These are phyloP conservation scores for Phania funesta DNA, from an alignment of 2,888 invertebrate species.

Conservation along the genomic window DNA sequence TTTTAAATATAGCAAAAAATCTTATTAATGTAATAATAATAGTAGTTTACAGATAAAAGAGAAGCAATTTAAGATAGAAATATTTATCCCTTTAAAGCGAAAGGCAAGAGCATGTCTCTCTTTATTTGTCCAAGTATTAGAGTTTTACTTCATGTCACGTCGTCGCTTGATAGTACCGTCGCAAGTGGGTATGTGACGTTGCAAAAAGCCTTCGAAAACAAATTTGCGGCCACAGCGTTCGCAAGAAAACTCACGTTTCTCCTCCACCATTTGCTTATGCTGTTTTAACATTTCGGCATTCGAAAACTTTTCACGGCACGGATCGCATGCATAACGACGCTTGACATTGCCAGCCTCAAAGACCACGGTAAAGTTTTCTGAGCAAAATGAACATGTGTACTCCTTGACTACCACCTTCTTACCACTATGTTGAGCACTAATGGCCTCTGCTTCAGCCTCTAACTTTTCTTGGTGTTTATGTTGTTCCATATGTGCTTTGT, in stretches of 20 bases:
- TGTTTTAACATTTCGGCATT: constrained; percentile 78
- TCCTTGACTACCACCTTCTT: constrained; percentile 79
- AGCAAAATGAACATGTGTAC: constrained; percentile 79
- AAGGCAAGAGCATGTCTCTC: background rate
- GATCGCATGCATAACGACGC: constrained; percentile 79
- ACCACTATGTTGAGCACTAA: constrained; percentile 75
- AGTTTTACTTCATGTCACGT: constrained; percentile 76
- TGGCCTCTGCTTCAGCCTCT: constrained; percentile 76
- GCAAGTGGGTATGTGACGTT: constrained; percentile 78
- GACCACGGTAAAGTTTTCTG: constrained; percentile 78
- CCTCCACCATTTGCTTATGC: constrained; percentile 78
- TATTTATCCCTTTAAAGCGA: constrained; percentile 5
- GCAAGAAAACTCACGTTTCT: constrained; percentile 79
- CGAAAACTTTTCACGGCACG: constrained; percentile 79
- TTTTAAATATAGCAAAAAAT: constrained; percentile 45
- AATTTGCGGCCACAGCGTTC: constrained; percentile 79
- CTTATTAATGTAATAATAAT: constrained; percentile 65
- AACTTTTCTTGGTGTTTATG: constrained; percentile 78
- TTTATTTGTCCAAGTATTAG: background rate
- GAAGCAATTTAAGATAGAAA: constrained; percentile 28
- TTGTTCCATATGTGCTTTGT: constrained; percentile 76
- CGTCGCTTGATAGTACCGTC: constrained; percentile 80
- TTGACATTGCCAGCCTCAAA: constrained; percentile 79
- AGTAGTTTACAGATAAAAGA: constrained; percentile 30
- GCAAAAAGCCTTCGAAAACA: constrained; percentile 79